These are phyloP conservation scores for Syrphus vitripennis DNA, from an alignment of 2,888 invertebrate species.

Conservation along the genomic window DNA sequence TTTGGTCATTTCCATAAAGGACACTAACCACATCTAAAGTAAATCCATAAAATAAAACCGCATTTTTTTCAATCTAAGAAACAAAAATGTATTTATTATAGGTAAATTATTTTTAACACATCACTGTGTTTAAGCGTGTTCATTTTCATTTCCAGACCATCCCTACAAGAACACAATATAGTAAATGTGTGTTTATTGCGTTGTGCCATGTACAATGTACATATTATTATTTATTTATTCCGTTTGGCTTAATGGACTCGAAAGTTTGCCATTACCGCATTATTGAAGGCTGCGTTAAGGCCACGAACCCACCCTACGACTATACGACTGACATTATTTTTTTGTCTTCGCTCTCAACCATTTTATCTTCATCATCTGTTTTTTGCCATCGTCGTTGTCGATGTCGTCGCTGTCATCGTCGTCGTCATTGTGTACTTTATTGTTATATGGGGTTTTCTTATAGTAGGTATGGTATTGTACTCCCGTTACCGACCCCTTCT, in stretches of 20 bases:
- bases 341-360: background rate
- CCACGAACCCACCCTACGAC: slow-evolving; percentile 5
- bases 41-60: too few relatives aligned
- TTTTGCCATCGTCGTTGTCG: slow-evolving; percentile 4
- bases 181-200: slow-evolving; percentile 1
- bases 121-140: background rate
- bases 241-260: slow-evolving; percentile 59
- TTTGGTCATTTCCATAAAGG: too few relatives aligned
- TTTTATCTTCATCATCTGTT: slow-evolving; percentile 12
- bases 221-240: slow-evolving; percentile 38
- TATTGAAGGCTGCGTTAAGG: slow-evolving; percentile 50
- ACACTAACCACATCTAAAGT: too few relatives aligned
- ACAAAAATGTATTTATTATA: too few relatives aligned
- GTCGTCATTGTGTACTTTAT: background rate
- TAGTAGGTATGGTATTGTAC: too few relatives aligned
- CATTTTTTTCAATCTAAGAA: too few relatives aligned
- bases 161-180: background rate
- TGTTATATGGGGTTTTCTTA: slow-evolving; percentile 3
- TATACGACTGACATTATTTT: background rate
- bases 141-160: background rate
- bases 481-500: background rate
- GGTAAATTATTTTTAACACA: slow-evolving; percentile 1
- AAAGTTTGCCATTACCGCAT: slow-evolving; percentile 53
- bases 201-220: background rate
- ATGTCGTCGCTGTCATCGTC: background rate